These are phyloP conservation scores for Corella eumyota DNA, from an alignment of 23 tunicate genomes.

Conservation along the genomic window DNA sequence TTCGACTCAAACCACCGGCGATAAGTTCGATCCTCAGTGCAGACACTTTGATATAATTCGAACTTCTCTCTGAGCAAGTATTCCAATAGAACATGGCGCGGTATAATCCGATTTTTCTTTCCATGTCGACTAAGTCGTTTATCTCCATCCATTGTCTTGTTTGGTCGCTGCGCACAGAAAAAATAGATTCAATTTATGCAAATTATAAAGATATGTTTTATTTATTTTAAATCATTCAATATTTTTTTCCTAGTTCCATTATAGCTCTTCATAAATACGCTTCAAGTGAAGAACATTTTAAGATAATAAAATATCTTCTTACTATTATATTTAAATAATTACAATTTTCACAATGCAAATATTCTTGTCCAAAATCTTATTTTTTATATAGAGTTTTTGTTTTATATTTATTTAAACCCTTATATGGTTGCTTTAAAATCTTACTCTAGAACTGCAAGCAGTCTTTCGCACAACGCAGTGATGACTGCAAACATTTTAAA, in stretches of 20 bases:
- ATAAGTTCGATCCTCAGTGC: conserved; percentile 71
- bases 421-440: too few relatives aligned
- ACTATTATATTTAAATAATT: too few relatives aligned
- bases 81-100: conserved; percentile 88
- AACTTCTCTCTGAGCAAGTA: conserved; percentile 65
- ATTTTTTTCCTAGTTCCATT: too few relatives aligned
- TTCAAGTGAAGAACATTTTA: too few relatives aligned
- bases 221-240: too few relatives aligned
- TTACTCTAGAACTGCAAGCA: conserved; percentile 65
- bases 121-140: conserved; percentile 76
- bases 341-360: too few relatives aligned
- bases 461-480: conserved; percentile 58
- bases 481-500: conserved; percentile 88
- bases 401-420: too few relatives aligned
- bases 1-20: conserved; percentile 67
- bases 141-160: conserved; percentile 84
- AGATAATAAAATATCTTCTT: too few relatives aligned
- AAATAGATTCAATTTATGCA: not conserved
- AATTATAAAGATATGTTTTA: too few relatives aligned
- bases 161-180: conserved; percentile 37
- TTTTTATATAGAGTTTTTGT: too few relatives aligned
- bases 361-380: too few relatives aligned
- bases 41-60: conserved; percentile 70
- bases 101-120: conserved; percentile 66
- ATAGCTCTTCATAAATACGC: too few relatives aligned